These are phyloP conservation scores for Globia sparganii DNA, from an alignment of 2,888 invertebrate genomes.

Conservation along the genomic window DNA sequence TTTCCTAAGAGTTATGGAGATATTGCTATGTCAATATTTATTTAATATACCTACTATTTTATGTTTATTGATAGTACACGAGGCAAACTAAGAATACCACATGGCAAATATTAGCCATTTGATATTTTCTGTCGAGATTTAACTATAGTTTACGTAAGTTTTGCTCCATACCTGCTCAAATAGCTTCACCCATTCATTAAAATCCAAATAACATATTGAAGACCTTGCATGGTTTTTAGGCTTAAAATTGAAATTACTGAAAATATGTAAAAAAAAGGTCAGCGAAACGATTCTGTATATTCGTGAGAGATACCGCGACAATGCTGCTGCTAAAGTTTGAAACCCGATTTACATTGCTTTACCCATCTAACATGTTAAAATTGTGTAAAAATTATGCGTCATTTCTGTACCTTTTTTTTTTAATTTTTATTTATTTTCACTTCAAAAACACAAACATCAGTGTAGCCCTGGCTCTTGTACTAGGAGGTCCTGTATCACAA, in stretches of 20 bases:
- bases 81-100: constrained; percentile 24
- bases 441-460: too few relatives aligned
- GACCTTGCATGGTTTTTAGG: constrained; percentile 26
- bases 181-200: not conserved
- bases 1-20: not conserved
- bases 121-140: constrained; percentile 15
- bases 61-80: constrained; percentile 8
- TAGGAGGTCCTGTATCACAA: too few relatives aligned
- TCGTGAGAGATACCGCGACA: constrained; percentile 5
- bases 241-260: constrained; percentile 24
- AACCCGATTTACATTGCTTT: not conserved
- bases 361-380: not conserved
- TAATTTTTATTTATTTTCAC: too few relatives aligned
- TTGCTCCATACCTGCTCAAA: not conserved
- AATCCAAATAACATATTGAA: not conserved
- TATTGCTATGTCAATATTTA: constrained; percentile 31
- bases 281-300: constrained; percentile 14
- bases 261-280: constrained; percentile 16
- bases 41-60: not conserved
- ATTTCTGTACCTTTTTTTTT: too few relatives aligned
- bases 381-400: too few relatives aligned
- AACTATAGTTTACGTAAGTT: not conserved
- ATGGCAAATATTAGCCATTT: constrained; percentile 29
- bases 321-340: constrained; percentile 26
- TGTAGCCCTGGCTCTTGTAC: too few relatives aligned